phyloP scores from a whole-genome alignment of 2,113 vertebrate species.

The Gallinago jamesoni region DNA sequence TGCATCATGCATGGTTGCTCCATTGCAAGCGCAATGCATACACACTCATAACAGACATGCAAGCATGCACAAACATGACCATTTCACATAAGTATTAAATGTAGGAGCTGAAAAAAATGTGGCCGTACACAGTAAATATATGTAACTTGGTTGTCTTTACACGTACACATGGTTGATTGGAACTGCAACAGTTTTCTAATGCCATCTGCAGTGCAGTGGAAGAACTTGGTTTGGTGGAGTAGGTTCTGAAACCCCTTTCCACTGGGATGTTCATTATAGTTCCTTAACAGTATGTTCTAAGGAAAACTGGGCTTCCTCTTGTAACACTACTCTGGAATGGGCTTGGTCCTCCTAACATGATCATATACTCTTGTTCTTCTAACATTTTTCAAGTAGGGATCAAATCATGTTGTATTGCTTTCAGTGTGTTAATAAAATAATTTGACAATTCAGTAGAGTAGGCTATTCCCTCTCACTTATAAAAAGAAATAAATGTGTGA shows the following conservation, averaged over 20 bases:
- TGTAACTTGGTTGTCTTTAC: background rate
- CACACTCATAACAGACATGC: rapidly evolving
- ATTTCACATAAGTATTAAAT: background rate
- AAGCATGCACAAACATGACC: background rate
- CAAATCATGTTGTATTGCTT: background rate
- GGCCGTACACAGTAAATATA: rapidly evolving
- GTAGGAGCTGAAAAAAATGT: background rate
- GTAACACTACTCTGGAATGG: background rate
- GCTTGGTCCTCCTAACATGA: background rate
- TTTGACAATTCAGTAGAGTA: background rate
- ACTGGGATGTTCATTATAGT: background rate
- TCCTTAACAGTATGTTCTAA: background rate
- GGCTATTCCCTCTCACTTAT: background rate
- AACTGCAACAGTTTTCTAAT: background rate
- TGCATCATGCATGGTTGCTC: background rate
- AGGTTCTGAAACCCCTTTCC: background rate
- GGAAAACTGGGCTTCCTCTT: background rate
- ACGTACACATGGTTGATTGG: background rate
- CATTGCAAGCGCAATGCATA: background rate
- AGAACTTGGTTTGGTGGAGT: background rate
- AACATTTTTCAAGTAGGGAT: background rate
- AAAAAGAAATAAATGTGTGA: background rate
- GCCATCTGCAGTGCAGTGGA: background rate
- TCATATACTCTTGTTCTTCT: background rate
- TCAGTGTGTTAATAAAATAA: too few relatives aligned